These are phyloP conservation scores for Netelia inedita DNA, from an alignment of 2,888 invertebrate species.

Conservation along the genomic window DNA sequence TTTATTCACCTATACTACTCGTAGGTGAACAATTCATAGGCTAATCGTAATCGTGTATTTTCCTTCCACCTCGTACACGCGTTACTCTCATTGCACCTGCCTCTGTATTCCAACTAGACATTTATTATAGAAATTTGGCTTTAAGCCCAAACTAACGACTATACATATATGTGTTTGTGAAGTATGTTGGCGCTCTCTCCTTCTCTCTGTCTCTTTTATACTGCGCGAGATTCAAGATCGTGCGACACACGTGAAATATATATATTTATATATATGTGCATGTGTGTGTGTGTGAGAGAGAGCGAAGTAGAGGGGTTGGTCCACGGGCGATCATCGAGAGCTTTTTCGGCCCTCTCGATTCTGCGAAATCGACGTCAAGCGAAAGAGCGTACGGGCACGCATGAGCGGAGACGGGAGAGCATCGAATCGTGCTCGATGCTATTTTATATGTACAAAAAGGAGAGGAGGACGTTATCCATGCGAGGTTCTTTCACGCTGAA, in stretches of 20 bases:
- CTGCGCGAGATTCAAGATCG: conserved; percentile 24
- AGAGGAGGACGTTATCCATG: conserved; percentile 37
- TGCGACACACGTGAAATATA: conserved; percentile 5
- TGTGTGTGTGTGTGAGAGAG: neutral
- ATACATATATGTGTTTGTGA: conserved; percentile 25
- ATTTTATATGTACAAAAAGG: conserved; percentile 8
- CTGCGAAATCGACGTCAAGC: conserved; percentile 45
- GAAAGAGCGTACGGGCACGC: conserved; percentile 1
- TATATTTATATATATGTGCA: neutral
- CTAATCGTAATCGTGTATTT: neutral
- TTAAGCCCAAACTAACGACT: conserved; percentile 52
- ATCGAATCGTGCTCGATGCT: neutral
- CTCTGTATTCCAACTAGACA: conserved; percentile 27
- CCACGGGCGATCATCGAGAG: conserved; percentile 22
- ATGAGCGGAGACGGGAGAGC: neutral
- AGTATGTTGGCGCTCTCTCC: conserved; percentile 35
- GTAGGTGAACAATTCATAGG: neutral
- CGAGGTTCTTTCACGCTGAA: conserved; percentile 59
- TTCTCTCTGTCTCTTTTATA: neutral
- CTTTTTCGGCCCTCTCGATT: conserved; percentile 39
- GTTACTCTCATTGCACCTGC: conserved; percentile 34
- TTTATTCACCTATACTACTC: neutral
- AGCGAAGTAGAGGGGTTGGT: neutral
- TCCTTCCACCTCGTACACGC: neutral
- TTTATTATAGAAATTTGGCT: conserved; percentile 66